phyloP scores from a whole-genome alignment of 1,140 invertebrate species.

The Cheumatopsyche charites region DNA sequence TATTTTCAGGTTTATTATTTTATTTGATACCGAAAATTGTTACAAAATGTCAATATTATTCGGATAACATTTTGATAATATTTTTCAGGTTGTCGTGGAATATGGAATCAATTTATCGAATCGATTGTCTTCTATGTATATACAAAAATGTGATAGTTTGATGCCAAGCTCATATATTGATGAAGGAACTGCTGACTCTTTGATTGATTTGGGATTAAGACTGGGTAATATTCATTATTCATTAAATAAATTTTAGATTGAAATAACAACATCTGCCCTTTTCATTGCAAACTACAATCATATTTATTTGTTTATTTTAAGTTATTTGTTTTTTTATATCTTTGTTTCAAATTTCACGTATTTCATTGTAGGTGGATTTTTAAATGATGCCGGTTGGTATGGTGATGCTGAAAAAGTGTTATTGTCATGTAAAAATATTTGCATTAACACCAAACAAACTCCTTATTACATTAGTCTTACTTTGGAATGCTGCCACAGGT shows the following conservation, averaged over 20 bases:
- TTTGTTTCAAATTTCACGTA: no score
- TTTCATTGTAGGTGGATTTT: conserved; percentile 69
- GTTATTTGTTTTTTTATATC: not conserved
- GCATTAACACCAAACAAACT: conserved; percentile 60
- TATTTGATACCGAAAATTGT: not conserved
- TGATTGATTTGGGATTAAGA: conserved; percentile 58
- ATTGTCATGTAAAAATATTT: conserved; percentile 67
- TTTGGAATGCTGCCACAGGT: conserved; percentile 79
- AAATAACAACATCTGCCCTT: no score
- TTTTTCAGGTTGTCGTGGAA: conserved; percentile 66
- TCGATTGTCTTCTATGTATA: conserved; percentile 61
- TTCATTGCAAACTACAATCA: no score
- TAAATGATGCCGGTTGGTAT: conserved; percentile 87
- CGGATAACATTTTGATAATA: conserved; percentile 5
- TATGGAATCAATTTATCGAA: conserved; percentile 64
- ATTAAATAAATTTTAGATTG: not conserved
- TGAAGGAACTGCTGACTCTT: conserved; percentile 45
- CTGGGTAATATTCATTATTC: conserved; percentile 51
- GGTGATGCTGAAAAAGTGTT: conserved; percentile 74
- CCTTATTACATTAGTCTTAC: conserved; percentile 60
- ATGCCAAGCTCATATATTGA: not conserved
- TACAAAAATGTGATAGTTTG: conserved; percentile 47
- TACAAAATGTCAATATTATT: no score
- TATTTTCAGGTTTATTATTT: conserved; percentile 65
- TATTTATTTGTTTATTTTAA: not conserved